Conservation (phyloP, 1,140 invertebrate species). For the Halyomorpha halys region DNA sequence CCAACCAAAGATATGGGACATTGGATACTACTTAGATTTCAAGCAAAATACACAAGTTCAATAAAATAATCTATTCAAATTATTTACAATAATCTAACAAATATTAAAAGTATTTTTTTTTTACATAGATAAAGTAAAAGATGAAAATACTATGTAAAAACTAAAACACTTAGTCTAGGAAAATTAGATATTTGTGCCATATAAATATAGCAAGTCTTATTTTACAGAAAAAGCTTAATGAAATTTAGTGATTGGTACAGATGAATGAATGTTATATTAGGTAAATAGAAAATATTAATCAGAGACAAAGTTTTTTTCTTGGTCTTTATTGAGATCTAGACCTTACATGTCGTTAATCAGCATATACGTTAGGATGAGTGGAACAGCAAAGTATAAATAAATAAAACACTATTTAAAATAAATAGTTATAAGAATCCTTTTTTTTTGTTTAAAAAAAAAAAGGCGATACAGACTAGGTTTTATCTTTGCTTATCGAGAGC, state of each 20-base stretch:
- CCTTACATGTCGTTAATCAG: constrained; percentile 4
- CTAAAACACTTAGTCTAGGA: constrained; percentile 17
- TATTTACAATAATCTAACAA: constrained; percentile 25
- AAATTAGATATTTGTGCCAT: constrained; percentile 11
- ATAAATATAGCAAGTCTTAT: constrained; percentile 27
- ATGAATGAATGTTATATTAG: not conserved
- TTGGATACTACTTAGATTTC: too few relatives aligned
- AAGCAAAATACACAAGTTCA: constrained; percentile 3
- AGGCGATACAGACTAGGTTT: constrained; percentile 3
- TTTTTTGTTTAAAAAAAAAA: not conserved
- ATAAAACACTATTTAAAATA: not conserved
- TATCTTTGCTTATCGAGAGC: constrained; percentile 1
- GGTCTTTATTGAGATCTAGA: constrained; percentile 21
- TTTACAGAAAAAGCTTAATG: constrained; percentile 19
- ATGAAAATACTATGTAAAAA: constrained; percentile 23
- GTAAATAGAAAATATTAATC: constrained; percentile 1
- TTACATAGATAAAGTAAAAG: constrained; percentile 15
- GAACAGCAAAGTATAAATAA: not conserved
- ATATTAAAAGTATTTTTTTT: constrained; percentile 21
- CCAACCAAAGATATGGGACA: too few relatives aligned
- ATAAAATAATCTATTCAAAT: constrained; percentile 26
- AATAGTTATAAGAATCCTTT: constrained; percentile 1
- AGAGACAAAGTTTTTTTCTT: not conserved
- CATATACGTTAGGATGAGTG: not conserved
- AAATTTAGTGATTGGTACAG: not conserved